A percentile compares a stretch with the other conserved stretches of the same genome.
These are phyloP conservation scores for Tetrapedia diversipes DNA, from an alignment of 2,888 invertebrate species.

Conservation along the genomic window DNA sequence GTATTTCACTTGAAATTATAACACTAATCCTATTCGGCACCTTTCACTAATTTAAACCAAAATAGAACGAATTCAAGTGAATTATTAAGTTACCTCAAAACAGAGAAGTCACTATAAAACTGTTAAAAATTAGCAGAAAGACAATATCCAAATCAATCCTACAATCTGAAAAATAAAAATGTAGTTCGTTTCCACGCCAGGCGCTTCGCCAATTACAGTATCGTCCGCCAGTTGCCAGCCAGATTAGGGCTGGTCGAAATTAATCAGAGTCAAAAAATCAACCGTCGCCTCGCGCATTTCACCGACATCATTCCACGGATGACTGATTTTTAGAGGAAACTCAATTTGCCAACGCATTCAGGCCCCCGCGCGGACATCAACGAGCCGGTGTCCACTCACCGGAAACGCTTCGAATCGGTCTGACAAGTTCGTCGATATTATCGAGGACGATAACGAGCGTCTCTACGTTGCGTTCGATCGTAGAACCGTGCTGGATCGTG, in stretches of 20 bases:
- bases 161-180: too few relatives aligned
- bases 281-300: background rate
- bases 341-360: conserved; percentile 34
- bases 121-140: too few relatives aligned
- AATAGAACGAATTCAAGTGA: too few relatives aligned
- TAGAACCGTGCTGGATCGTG: background rate
- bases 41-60: too few relatives aligned
- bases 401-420: conserved; percentile 20
- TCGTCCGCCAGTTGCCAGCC: too few relatives aligned
- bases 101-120: too few relatives aligned
- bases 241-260: conserved; percentile 15
- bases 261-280: conserved; percentile 9
- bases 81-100: too few relatives aligned
- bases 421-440: background rate
- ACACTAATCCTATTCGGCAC: too few relatives aligned
- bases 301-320: background rate
- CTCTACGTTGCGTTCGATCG: too few relatives aligned
- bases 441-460: conserved; percentile 9
- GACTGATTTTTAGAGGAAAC: conserved; percentile 20
- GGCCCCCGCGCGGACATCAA: conserved; percentile 15
- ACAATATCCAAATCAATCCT: too few relatives aligned
- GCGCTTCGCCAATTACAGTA: background rate
- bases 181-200: background rate
- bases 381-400: conserved; percentile 1
- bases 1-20: too few relatives aligned